These are phyloP conservation scores for Pycnonotus jocosus DNA, from an alignment of 2,113 vertebrate species.

Conservation along the genomic window DNA sequence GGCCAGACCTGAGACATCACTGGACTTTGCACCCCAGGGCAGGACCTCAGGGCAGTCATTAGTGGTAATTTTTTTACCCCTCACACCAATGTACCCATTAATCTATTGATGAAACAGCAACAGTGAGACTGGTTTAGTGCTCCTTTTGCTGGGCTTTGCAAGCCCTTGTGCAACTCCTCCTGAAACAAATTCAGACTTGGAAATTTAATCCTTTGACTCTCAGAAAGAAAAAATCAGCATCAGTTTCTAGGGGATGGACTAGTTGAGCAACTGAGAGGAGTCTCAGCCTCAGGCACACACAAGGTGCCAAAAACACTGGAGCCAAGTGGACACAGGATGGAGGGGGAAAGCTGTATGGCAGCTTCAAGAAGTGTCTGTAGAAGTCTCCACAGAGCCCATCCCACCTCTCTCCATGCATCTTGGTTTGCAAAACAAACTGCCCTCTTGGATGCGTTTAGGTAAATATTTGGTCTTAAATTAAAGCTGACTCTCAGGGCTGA, in stretches of 20 bases:
- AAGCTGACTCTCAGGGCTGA: not conserved
- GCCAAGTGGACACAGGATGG: not conserved
- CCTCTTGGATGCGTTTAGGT: not conserved
- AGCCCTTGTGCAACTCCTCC: not conserved
- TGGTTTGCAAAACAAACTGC: not conserved
- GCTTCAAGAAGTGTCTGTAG: not conserved
- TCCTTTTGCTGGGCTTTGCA: not conserved
- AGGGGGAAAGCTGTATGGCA: not conserved
- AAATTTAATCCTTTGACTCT: not conserved
- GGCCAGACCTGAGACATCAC: not conserved
- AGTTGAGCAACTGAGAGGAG: not conserved
- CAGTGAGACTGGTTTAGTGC: not conserved
- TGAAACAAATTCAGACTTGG: not conserved
- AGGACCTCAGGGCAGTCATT: not conserved
- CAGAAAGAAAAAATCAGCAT: not conserved
- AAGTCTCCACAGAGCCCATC: not conserved
- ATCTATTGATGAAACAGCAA: not conserved
- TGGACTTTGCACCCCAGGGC: accelerated
- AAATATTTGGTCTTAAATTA: not conserved
- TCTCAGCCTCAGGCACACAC: not conserved
- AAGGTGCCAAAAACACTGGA: not conserved
- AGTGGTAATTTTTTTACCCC: not conserved
- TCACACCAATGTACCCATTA: not conserved
- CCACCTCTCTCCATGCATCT: not conserved
- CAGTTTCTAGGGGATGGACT: not conserved